Evolutionary conservation across 2,888 invertebrate species (phyloP).

Genomic region (Drosophila nr. medialis): DNA sequence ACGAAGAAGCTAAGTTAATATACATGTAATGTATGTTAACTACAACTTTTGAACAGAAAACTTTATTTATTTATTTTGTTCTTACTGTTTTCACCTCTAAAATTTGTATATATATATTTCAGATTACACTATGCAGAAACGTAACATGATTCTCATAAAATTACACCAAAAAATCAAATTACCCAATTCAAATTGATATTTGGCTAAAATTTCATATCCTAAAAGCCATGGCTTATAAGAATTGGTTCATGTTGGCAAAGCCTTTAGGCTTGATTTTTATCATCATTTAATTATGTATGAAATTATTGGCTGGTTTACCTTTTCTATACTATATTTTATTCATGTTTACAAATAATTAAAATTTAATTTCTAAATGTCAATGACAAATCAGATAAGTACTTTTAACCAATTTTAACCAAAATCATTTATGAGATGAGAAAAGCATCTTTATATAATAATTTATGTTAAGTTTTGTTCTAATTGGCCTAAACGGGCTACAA

Average conservation of each 20-base stretch:
- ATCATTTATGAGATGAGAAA: too few species aligned
- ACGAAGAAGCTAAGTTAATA: neutral
- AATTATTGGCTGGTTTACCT: too few species aligned
- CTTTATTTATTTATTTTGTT: neutral
- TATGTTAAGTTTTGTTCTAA: too few species aligned
- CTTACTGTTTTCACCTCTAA: neutral
- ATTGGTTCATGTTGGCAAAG: neutral
- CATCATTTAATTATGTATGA: too few species aligned
- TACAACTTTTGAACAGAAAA: neutral
- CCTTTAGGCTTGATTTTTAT: neutral
- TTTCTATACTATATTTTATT: too few species aligned
- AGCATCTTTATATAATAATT: too few species aligned
- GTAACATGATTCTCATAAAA: neutral
- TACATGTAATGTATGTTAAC: neutral
- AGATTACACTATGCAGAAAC: neutral
- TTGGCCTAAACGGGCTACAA: too few species aligned
- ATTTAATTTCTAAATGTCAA: too few species aligned
- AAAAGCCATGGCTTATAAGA: neutral
- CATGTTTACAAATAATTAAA: too few species aligned
- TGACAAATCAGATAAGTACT: too few species aligned
- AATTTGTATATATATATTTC: neutral
- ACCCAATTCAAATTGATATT: neutral
- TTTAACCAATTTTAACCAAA: too few species aligned
- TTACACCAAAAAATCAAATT: neutral
- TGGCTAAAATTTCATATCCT: neutral